These are phyloP conservation scores for Linnaemya vulpina DNA, from an alignment of 2,888 invertebrate species.

Conservation along the genomic window DNA sequence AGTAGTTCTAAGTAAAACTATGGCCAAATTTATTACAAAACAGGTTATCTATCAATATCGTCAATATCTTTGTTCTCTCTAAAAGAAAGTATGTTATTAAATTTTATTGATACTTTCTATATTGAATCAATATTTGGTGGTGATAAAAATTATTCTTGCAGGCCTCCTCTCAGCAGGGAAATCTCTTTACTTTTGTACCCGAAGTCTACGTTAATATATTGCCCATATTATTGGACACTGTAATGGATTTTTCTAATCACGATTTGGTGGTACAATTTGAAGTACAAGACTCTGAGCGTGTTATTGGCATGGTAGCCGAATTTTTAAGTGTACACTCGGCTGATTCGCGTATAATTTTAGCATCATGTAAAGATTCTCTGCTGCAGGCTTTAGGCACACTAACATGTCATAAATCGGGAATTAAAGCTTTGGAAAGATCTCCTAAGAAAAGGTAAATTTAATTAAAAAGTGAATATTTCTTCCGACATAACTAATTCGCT, in stretches of 20 bases:
- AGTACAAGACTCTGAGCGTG: conserved; percentile 85
- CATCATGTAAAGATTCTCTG: conserved; percentile 89
- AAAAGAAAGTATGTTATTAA: not conserved
- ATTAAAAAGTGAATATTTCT: not conserved
- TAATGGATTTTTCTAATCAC: conserved; percentile 83
- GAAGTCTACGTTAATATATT: conserved; percentile 87
- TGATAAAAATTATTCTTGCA: conserved; percentile 73
- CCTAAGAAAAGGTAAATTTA: conserved; percentile 82
- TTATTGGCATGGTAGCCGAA: conserved; percentile 86
- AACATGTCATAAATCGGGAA: conserved; percentile 88
- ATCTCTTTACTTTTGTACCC: conserved; percentile 87
- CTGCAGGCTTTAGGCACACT: conserved; percentile 91
- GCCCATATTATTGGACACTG: conserved; percentile 81
- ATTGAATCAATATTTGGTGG: not conserved
- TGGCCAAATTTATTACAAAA: not conserved
- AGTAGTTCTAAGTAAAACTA: no score
- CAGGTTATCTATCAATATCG: not conserved
- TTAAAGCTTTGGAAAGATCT: conserved; percentile 88
- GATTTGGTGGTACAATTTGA: conserved; percentile 81
- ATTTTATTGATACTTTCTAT: not conserved
- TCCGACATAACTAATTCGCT: not conserved
- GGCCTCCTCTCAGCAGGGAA: conserved; percentile 84
- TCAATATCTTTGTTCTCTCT: not conserved
- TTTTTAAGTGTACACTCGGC: conserved; percentile 90
- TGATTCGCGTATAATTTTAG: conserved; percentile 89